Base-by-base conservation (phyloP, 2,113 vertebrate genomes). In the Pyxicephalus adspersus region DNA sequence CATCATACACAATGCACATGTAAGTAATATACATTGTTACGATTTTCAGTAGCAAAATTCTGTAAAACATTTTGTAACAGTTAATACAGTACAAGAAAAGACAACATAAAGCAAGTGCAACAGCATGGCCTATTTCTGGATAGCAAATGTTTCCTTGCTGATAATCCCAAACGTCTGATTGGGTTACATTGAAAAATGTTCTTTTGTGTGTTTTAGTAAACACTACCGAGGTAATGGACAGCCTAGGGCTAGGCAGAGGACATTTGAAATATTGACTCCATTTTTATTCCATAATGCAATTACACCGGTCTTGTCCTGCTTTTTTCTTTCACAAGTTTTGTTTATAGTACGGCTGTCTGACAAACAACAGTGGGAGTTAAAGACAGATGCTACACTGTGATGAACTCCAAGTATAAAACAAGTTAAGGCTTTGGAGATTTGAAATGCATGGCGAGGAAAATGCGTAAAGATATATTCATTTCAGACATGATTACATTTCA, bases 211-310 rank as follows among this genome's bases (percentile, higher is more conserved):
- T 34, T 75, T 66, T 75, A 72, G 71, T 55, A 66, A 82, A 66
- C 51, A 66, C 28, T 54, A 66, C 28, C 34, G 19, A n/a, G 54
- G 38, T 73, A 66, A 80, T 26, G 51, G 45, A 61, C 61, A 82
- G 60, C 70, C 80, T 50, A 20, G 51, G 64, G 70, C 28, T 38
- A 71, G 20, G 31, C 25, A 23, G 29, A n/a, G 60, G 58, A 81
- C 66, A 31, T 65, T 64, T 73, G 79, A 81, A 64, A 81, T 73
- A 73, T 64, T 72, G 78, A 72, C 68, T 75, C 80, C 50, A 75
- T 82, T 65, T 82, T 72, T 82, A 58, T 54, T 64, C 63, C 71
- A 66, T 82, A 80, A 79, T 79, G 77, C 28, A 68, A 68, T 79
- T 79, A 78, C 28, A 29, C 31, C 45, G 54, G 45, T 54, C 45